Percentiles rank a stretch among this genome's conserved stretches.
These are phyloP conservation scores for Drosophila siamana DNA, from an alignment of 2,888 invertebrate genomes.

Conservation along the genomic window DNA sequence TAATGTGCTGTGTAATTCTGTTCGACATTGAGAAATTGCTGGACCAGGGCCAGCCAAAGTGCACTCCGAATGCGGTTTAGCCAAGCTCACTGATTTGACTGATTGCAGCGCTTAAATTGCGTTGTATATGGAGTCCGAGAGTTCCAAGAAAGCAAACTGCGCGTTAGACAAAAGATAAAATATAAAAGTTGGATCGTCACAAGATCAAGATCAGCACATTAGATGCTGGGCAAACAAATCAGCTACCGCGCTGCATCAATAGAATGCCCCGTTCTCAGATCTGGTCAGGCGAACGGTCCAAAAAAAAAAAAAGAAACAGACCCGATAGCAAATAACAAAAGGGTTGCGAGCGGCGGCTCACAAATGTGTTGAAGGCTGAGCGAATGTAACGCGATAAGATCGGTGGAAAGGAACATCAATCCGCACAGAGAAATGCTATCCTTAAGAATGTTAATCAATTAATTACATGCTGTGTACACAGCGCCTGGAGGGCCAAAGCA, in stretches of 20 bases:
- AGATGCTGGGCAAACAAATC: constrained; percentile 47
- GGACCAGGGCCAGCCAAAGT: constrained; percentile 48
- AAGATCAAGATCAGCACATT: constrained; percentile 56
- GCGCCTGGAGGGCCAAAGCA: constrained; percentile 24
- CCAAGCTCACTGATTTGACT: constrained; percentile 50
- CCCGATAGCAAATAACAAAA: constrained; percentile 44
- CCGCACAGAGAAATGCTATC: constrained; percentile 65
- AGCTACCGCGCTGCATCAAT: constrained; percentile 44
- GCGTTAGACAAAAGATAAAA: constrained; percentile 43
- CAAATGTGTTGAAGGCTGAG: constrained; percentile 66
- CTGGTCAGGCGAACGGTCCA: constrained; percentile 50
- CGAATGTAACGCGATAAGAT: constrained; percentile 76
- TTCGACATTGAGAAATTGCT: constrained; percentile 74
- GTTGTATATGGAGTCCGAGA: constrained; percentile 36
- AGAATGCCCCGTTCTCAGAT: constrained; percentile 54
- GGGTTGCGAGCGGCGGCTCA: constrained; percentile 51
- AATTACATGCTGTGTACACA: constrained; percentile 81
- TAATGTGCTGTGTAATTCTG: constrained; percentile 74
- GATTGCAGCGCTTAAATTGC: constrained; percentile 59
- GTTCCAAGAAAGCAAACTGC: constrained; percentile 66
- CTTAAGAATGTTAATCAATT: constrained; percentile 83
- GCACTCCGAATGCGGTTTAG: constrained; percentile 48
- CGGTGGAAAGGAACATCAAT: constrained; percentile 63
- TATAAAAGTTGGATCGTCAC: constrained; percentile 16
- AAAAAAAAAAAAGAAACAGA: neutral